Base-by-base conservation (phyloP, 2,113 vertebrate genomes). In the Melanerpes formicivorus region DNA sequence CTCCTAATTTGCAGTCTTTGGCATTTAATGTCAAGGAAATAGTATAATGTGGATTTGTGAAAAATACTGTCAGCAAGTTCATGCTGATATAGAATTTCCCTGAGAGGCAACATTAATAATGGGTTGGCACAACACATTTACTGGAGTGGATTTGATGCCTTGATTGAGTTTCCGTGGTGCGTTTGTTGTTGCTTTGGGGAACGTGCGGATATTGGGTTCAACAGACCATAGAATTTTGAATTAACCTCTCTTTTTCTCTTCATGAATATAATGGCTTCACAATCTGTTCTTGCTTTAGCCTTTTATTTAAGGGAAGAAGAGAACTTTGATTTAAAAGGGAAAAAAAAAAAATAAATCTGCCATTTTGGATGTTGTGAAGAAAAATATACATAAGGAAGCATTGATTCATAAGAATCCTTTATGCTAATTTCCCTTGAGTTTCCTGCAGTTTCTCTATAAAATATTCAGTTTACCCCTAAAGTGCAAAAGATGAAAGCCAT, bases 111-210 rank as follows among this genome's bases (percentile, higher is more conserved):
- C 88, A 96, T 97, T 97, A 97, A 96, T 97, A 97, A 97, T 95
- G 65, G 90, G 80, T 95, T 96, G 95, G 93, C 96, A 97, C 81
- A 96, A 83, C 95, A 95, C 63, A 84, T 97, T 97, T 97, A 82
- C 96, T 96, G 92, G 81, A 97, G 86, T 97, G 93, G 63, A 27
- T 95, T 97, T 97, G 95, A 97, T 90, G 80, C 87, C 90, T 97
- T 95, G 93, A 97, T 97, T 97, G 89, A 92, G 96, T 97, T 97
- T 97, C 93, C 93, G 87, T 97, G 90, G 90, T 97, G 92, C 60
- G 44, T 96, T 97, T 97, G 89, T 94, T 96, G 87, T 98, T 97
- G 96, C 96, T 97, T 96, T 97, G 95, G 94, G 95, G 95, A 95
- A 97, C 88, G 8, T 93, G 92, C 10, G 74, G 90, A 95, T 96